Evolutionary conservation across 1,140 invertebrate species (phyloP).

Genomic region (Dryas iulia): DNA sequence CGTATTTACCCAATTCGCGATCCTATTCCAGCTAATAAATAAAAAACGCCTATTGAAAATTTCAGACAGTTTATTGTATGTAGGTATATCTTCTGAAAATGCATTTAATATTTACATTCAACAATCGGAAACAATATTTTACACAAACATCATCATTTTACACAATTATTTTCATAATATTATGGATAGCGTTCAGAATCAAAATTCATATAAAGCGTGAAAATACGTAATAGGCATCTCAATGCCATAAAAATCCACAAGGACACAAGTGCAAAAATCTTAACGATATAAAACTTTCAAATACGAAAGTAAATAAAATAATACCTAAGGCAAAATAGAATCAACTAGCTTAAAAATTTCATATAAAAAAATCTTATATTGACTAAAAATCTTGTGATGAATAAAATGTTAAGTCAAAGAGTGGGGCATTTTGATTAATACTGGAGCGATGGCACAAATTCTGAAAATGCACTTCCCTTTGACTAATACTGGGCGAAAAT

Average conservation of each 20-base stretch:
- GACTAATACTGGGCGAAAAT: conserved; percentile 77
- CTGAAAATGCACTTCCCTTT: conserved; percentile 71
- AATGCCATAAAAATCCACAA: conserved; percentile 74
- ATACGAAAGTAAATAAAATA: conserved; percentile 74
- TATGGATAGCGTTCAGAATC: conserved; percentile 63
- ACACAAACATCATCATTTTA: conserved; percentile 66
- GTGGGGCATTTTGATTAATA: conserved; percentile 71
- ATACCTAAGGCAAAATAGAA: conserved; percentile 77
- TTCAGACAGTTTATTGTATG: conserved; percentile 78
- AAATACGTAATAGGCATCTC: conserved; percentile 66
- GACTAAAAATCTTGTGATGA: conserved; percentile 80
- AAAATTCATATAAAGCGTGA: conserved; percentile 71
- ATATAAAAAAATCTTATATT: conserved; percentile 74
- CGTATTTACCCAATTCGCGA: conserved; percentile 39
- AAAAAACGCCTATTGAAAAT: conserved; percentile 68
- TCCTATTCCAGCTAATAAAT: conserved; percentile 56
- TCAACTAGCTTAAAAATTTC: conserved; percentile 74
- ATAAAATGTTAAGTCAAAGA: conserved; percentile 73
- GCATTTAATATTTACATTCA: conserved; percentile 77
- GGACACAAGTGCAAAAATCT: conserved; percentile 78
- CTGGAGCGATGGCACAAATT: conserved; percentile 78
- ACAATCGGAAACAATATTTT: conserved; percentile 75
- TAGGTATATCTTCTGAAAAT: conserved; percentile 76
- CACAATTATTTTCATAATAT: conserved; percentile 65
- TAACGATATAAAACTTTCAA: conserved; percentile 72